phyloP scores from a whole-genome alignment of 1,140 invertebrate genomes.

The Dermatophagoides farinae region DNA sequence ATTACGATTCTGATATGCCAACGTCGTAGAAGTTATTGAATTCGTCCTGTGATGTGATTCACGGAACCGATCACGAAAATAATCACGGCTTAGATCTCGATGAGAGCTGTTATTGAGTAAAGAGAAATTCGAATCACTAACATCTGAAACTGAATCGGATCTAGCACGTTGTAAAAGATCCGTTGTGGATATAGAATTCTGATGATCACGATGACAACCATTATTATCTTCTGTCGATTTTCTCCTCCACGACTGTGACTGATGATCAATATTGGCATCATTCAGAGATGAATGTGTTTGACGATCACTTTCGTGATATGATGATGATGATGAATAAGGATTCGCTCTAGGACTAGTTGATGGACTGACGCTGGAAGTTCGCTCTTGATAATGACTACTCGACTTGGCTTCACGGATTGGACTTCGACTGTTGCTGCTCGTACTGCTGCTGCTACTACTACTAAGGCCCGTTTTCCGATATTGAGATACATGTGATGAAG shows the following conservation, averaged over 20 bases:
- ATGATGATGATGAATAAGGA: neutral
- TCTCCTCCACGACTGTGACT: slow-evolving; percentile 17
- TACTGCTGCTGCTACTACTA: neutral
- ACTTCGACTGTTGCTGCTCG: neutral
- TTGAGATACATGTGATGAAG: neutral
- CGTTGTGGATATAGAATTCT: neutral
- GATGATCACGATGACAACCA: neutral
- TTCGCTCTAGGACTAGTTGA: slow-evolving; percentile 4
- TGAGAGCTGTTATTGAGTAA: neutral
- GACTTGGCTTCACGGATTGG: neutral
- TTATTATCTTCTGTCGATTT: slow-evolving; percentile 3
- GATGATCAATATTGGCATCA: neutral
- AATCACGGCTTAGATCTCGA: neutral
- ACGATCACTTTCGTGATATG: neutral
- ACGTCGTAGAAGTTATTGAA: neutral
- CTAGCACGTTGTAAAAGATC: neutral
- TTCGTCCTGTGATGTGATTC: neutral
- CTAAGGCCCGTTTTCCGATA: neutral
- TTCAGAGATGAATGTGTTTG: neutral
- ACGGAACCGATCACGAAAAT: neutral
- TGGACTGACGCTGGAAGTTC: neutral
- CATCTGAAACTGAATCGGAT: slow-evolving; percentile 3
- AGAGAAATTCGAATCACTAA: neutral
- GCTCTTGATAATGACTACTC: neutral
- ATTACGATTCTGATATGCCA: neutral